Evolutionary conservation across 2,888 invertebrate genomes (phyloP), one percentile per base, ranked within the genome.

Genomic region (Ischnus inquisitorius): DNA sequence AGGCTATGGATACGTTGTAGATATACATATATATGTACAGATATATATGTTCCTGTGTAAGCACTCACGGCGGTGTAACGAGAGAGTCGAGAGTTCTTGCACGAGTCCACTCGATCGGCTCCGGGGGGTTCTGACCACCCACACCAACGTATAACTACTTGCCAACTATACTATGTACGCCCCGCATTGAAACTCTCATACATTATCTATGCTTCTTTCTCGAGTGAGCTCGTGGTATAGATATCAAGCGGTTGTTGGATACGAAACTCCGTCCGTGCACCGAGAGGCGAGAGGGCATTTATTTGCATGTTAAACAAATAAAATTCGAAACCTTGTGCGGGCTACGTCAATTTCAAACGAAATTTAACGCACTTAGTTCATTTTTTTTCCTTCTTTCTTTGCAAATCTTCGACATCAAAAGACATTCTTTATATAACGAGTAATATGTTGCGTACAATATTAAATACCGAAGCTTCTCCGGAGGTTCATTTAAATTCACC

Each of bases 21-120:
- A 54, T 67, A 74, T 68, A 46, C 16, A 25, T 60, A 8, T 34
- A 12, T 60, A 34, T 74, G 60, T 22, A 60, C 41, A 8, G 22
- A 57, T n/a, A 39, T 51, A 28, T 34, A 19, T 10, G 34, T 28
- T 3, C 12, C 14, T 54, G 41, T 54, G 71, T 19, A 54, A 64
- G 48, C 41, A 64, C 75, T 74, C 46, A 12, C 19, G 28, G 14
- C 12, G 8, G 43, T 34, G 54, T 51, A 51, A 54, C 67, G 14
- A 41, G 54, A 57, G 60, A 78, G 69, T 69, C 69, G 67, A 76
- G 77, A 54, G 65, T 22, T 62, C 14, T 51, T 51, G 62, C 64
- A 39, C 51, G 62, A 79, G 64, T 48, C 79, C 79, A 48, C 79
- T 62, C 79, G 71, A 79, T 71, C 51, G 64, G 51, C 69, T 54